Evolutionary conservation across 2,888 invertebrate genomes (phyloP).

Genomic region (Scaeva pyrastri): DNA sequence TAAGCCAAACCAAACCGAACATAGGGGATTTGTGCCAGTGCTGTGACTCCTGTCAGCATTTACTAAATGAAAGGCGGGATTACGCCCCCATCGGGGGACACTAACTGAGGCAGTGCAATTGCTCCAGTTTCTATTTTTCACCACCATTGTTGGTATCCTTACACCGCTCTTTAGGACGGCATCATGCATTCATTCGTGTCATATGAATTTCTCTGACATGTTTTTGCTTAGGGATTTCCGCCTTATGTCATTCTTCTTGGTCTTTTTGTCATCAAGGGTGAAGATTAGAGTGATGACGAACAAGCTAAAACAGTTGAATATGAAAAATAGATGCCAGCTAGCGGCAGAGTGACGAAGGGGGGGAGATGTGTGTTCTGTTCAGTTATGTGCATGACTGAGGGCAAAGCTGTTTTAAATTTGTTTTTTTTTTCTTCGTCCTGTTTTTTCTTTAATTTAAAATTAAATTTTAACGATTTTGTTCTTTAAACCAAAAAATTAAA

Average conservation of each 20-base stretch:
- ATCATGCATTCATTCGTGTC: slow-evolving; percentile 72
- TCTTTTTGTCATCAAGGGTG: slow-evolving; percentile 57
- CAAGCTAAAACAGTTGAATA: slow-evolving; percentile 45
- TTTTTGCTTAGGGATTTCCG: slow-evolving; percentile 73
- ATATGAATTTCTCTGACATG: slow-evolving; percentile 74
- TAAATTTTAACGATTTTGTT: slow-evolving; percentile 5
- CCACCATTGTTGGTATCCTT: slow-evolving; percentile 65
- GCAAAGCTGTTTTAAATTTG: slow-evolving; percentile 20
- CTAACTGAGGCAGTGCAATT: slow-evolving; percentile 68
- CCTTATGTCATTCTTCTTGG: slow-evolving; percentile 62
- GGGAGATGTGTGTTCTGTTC: neutral
- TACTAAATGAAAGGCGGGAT: slow-evolving; percentile 75
- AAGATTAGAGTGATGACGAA: slow-evolving; percentile 70
- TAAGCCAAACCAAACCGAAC: slow-evolving; percentile 27
- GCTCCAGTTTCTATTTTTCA: slow-evolving; percentile 70
- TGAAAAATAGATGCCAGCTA: slow-evolving; percentile 10
- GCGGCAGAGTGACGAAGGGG: neutral
- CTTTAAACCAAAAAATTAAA: neutral
- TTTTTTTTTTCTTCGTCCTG: neutral
- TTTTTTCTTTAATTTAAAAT: neutral
- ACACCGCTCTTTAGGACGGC: slow-evolving; percentile 63
- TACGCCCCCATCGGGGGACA: slow-evolving; percentile 61
- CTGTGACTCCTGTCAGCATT: slow-evolving; percentile 76
- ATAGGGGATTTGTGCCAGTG: slow-evolving; percentile 73
- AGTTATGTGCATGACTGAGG: slow-evolving; percentile 27